A percentile compares a stretch with the other conserved stretches of the same genome.
Conservation (phyloP, 2,797 vertebrate species). For the Thripadectes ignobilis region DNA sequence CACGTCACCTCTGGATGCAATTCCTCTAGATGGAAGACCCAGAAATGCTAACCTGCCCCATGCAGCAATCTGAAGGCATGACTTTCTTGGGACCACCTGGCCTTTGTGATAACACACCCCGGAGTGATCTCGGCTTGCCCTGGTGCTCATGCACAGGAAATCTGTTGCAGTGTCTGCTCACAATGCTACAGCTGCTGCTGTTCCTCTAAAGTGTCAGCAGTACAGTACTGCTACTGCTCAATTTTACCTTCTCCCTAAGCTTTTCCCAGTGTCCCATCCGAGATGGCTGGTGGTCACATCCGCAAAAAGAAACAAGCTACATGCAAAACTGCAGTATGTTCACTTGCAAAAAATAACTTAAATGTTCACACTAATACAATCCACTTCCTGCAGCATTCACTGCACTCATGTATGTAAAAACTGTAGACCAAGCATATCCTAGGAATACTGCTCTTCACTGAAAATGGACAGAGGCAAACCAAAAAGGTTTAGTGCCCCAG, state of each 20-base stretch:
- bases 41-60: background rate
- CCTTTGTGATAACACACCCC: background rate
- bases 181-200: background rate
- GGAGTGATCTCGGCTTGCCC: background rate
- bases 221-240: rapidly evolving
- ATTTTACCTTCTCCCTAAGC: background rate
- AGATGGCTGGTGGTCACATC: background rate
- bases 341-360: background rate
- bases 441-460: background rate
- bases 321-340: background rate
- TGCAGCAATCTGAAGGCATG: background rate
- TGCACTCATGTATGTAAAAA: background rate
- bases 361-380: background rate
- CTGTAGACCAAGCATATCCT: background rate
- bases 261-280: background rate
- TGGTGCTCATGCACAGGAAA: background rate
- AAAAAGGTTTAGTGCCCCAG: background rate
- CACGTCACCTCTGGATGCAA: background rate
- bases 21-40: background rate
- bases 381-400: background rate
- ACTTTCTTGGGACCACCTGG: background rate
- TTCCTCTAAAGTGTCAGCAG: background rate
- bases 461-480: background rate
- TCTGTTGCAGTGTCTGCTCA: background rate
- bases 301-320: background rate